Evolutionary conservation across 2,113 vertebrate genomes (phyloP), one percentile per base, ranked within the genome.

Genomic region (Apodemus speciosus): DNA sequence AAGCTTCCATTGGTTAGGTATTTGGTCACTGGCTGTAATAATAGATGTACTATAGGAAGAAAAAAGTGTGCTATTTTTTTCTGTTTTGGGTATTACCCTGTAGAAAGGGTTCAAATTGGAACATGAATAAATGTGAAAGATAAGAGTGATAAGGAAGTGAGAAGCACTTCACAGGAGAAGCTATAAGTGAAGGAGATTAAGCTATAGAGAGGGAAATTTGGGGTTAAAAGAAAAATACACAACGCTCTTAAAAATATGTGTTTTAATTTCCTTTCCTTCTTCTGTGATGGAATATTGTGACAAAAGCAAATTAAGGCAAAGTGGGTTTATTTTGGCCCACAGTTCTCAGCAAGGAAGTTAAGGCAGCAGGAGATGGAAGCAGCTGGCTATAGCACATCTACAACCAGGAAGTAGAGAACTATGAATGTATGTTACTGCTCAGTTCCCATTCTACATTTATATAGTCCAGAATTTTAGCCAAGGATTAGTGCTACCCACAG

Each of bases 1-100:
- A 40, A 76, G n/a, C 56, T 95, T 92, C 81, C 23, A 27, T 81
- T 93, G 43, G 72, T 91, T 92, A 88, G 43, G 62, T 88, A 58
- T 72, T 18, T 77, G 62, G 72, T 84, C 58, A 56, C 79, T 88
- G 40, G 49, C 40, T 90, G 6, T 64, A 35, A 80, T 92, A 76
- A 90, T 46, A 90, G 83, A 96, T 15, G n/a, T 32, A 69, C 27
- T 88, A 1, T 85, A 90, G 86, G 43, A 68, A 91, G 43, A 94
- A 68, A 77, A 53, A 46, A 94, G 38, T 38, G 30, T 84, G 13
- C 6, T 46, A 7, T 53, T 93, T 88, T 88, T 71, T 88, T 72
- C 83, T 77, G 68, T 91, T 72, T 73, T 51, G 69, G 40, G 92
- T 9, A 43, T 75, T 84, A 80, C 13, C 43, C 10, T 84, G 8